Base-by-base conservation (phyloP, 2,888 invertebrate genomes). In the Maniola hyperantus region DNA sequence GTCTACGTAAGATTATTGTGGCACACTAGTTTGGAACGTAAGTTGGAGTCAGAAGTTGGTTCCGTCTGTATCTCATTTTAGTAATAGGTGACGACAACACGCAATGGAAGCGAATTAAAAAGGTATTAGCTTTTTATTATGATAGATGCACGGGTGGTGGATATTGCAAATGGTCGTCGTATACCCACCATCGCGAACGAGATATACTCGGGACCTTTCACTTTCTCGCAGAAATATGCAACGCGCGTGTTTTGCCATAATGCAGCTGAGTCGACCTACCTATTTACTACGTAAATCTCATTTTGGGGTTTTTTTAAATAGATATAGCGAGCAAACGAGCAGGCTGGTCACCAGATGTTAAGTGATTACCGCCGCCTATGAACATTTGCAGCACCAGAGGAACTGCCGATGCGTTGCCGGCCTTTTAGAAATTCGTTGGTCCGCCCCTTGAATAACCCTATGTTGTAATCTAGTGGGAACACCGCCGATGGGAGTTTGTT, bases 201-300 rank as follows among this genome's bases (percentile, higher is more conserved):
- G 70, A 74, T 74, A 74, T 72, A 79, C 77, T 26, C 74, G 66
- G 84, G 84, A 87, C 87, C 88, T 88, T 84, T 88, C 87, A 89
- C 88, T 89, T 88, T 88, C 88, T 81, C 77, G 70, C 70, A 77
- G 76, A 83, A 81, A 77, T 81, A 79, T 80, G 79, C 77, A 72
- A 74, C 68, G 73, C 75, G 36, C 62, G 73, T 73, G 78, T 69
- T 67, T 68, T 51, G 65, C 53, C 59, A 20, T 60, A 62, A 36
- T 10, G 48, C 5, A 42, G 53, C 20, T 26, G n/a, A 42, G 18
- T 20, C 4, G 8, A 20, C 18, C n/a, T n/a, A n/a, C n/a, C n/a
- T n/a, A 20, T 50, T 50, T 20, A 20, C 18, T 20, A 20, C 4
- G 10, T 20, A n/a, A n/a, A n/a, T n/a, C n/a, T n/a, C n/a, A n/a